Evolutionary conservation across 2,113 vertebrate genomes (phyloP).

Genomic region (Rhizomys pruinosus): DNA sequence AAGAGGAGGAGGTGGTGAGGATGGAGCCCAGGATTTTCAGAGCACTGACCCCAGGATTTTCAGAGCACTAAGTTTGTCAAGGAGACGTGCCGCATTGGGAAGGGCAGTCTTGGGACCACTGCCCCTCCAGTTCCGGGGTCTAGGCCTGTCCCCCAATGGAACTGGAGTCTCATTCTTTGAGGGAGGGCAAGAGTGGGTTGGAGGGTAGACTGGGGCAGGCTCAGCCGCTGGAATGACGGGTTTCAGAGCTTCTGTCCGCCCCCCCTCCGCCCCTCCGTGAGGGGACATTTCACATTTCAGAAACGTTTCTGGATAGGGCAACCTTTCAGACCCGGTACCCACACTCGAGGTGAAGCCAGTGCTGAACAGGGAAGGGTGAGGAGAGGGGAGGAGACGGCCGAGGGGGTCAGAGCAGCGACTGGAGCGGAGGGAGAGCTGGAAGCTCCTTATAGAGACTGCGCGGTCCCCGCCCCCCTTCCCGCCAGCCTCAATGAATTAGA

Average conservation of each 20-base stretch:
- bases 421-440: slow-evolving; percentile 78
- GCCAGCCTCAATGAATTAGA: slow-evolving; percentile 84
- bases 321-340: neutral
- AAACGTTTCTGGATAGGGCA: neutral
- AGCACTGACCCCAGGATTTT: neutral
- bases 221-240: neutral
- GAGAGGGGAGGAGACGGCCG: slow-evolving; percentile 75
- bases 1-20: too few relatives aligned
- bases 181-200: neutral
- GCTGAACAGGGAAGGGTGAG: slow-evolving; percentile 46
- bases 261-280: too few relatives aligned
- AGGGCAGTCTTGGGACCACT: neutral
- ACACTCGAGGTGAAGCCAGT: neutral
- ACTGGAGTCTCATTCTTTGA: neutral
- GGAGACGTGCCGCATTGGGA: neutral
- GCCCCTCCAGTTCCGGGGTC: neutral
- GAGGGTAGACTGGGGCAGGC: neutral
- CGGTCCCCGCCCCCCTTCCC: slow-evolving; percentile 82
- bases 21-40: too few relatives aligned
- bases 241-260: neutral
- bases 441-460: slow-evolving; percentile 82
- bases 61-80: neutral
- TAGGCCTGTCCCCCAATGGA: neutral
- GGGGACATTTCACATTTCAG: slow-evolving; percentile 36
- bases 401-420: slow-evolving; percentile 77